These are phyloP conservation scores for Lasioglossum oenotherae DNA, from an alignment of 2,888 invertebrate species.

Conservation along the genomic window DNA sequence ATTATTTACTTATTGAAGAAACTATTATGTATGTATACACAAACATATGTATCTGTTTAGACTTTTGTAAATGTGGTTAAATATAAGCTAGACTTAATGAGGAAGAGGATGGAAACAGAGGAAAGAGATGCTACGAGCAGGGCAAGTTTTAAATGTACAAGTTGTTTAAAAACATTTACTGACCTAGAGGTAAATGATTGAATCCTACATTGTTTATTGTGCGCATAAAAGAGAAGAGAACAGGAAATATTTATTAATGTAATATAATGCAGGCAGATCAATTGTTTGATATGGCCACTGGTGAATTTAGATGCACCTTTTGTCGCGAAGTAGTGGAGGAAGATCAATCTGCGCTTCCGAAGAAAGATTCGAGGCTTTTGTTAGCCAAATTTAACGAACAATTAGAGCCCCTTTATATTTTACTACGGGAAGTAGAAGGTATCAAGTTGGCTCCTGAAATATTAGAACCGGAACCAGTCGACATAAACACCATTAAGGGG, in stretches of 20 bases:
- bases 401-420: constrained; percentile 94
- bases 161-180: constrained; percentile 96
- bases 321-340: constrained; percentile 96
- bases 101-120: constrained; percentile 97
- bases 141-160: constrained; percentile 97
- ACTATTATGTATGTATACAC: too few species aligned
- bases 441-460: constrained; percentile 97
- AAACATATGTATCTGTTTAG: constrained; percentile 74
- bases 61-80: constrained; percentile 99
- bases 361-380: constrained; percentile 95
- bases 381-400: constrained; percentile 98
- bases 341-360: constrained; percentile 96
- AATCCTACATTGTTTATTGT: constrained; percentile 9
- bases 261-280: constrained; percentile 90
- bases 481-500: constrained; percentile 94
- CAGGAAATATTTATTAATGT: constrained; percentile 41
- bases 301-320: constrained; percentile 95
- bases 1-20: constrained; percentile 3
- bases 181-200: constrained; percentile 91
- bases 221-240: neutral
- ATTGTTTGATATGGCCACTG: constrained; percentile 92
- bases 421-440: constrained; percentile 96
- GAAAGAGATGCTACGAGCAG: constrained; percentile 97
- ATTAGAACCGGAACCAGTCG: constrained; percentile 97
- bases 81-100: constrained; percentile 98